A percentile compares a stretch with the other conserved stretches of the same genome.
Conservation (phyloP, 2,888 invertebrate species). For the Yponomeuta plumbellus region DNA sequence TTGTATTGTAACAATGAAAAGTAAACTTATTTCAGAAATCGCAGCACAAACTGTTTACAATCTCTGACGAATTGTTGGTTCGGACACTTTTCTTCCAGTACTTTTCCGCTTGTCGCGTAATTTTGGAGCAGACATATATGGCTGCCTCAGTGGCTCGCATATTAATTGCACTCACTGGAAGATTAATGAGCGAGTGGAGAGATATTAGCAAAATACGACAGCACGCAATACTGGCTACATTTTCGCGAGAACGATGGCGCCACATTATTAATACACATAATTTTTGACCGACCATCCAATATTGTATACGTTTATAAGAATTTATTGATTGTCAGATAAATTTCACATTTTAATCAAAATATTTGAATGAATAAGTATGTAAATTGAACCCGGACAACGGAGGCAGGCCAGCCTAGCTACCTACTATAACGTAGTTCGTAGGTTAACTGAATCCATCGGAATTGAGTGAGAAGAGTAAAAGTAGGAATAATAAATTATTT, state of each 20-base stretch:
- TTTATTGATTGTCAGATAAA: neutral
- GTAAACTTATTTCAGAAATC: no score
- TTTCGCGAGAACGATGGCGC: slow-evolving; percentile 18
- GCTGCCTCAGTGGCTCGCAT: slow-evolving; percentile 33
- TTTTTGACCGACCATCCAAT: neutral
- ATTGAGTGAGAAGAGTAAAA: no score
- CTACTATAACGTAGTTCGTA: no score
- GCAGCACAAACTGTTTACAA: slow-evolving; percentile 39
- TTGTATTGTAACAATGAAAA: no score
- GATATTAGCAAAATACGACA: slow-evolving; percentile 8
- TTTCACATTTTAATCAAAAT: neutral
- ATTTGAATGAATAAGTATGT: no score
- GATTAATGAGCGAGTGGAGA: neutral
- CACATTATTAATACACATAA: slow-evolving; percentile 13
- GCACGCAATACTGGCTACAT: neutral
- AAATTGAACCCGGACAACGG: no score
- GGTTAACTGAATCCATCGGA: no score
- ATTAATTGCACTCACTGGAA: neutral
- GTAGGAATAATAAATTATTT: no score
- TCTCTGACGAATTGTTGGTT: slow-evolving; percentile 37
- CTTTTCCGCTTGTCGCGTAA: slow-evolving; percentile 51
- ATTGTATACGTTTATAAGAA: neutral
- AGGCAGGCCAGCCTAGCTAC: no score
- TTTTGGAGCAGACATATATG: slow-evolving; percentile 33
- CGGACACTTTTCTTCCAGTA: slow-evolving; percentile 55